Evolutionary conservation across 1,140 invertebrate species (phyloP).

Genomic region (Sycophaga agraensis): DNA sequence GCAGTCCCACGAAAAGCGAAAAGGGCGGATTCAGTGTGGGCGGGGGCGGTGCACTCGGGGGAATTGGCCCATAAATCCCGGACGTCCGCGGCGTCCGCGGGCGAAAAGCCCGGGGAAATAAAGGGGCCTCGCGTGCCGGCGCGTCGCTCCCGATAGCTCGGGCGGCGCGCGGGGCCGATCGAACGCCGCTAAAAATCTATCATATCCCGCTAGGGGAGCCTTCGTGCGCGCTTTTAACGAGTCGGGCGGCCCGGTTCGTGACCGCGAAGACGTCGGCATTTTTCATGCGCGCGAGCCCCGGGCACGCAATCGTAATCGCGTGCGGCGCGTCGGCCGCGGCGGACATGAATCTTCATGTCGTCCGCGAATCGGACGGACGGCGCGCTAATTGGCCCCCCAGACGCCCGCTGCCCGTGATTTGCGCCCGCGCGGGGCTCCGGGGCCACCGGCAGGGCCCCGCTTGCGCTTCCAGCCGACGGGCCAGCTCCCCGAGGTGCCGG

Average conservation of each 20-base stretch:
- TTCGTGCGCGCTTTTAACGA: conserved; percentile 25
- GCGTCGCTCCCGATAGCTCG: neutral
- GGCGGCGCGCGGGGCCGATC: neutral
- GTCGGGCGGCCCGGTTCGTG: too few relatives aligned
- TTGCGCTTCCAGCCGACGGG: neutral
- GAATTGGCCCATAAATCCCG: neutral
- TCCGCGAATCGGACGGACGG: neutral
- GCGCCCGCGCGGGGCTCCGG: too few relatives aligned
- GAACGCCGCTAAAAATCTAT: conserved; percentile 19
- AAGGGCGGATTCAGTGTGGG: too few relatives aligned
- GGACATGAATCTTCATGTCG: neutral
- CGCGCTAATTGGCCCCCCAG: too few relatives aligned
- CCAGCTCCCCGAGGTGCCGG: neutral
- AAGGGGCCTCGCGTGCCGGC: too few relatives aligned
- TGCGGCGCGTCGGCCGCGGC: neutral
- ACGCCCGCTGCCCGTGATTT: too few relatives aligned
- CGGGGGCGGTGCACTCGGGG: too few relatives aligned
- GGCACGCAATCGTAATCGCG: neutral
- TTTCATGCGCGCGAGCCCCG: neutral
- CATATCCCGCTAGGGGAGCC: conserved; percentile 16
- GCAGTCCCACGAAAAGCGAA: too few relatives aligned
- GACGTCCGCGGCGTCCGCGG: neutral
- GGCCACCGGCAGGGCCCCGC: too few relatives aligned
- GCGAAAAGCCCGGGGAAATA: too few relatives aligned
- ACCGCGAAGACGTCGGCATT: too few relatives aligned